These are phyloP conservation scores for Drosophila prolongata DNA, from an alignment of 2,888 invertebrate species.

Conservation along the genomic window DNA sequence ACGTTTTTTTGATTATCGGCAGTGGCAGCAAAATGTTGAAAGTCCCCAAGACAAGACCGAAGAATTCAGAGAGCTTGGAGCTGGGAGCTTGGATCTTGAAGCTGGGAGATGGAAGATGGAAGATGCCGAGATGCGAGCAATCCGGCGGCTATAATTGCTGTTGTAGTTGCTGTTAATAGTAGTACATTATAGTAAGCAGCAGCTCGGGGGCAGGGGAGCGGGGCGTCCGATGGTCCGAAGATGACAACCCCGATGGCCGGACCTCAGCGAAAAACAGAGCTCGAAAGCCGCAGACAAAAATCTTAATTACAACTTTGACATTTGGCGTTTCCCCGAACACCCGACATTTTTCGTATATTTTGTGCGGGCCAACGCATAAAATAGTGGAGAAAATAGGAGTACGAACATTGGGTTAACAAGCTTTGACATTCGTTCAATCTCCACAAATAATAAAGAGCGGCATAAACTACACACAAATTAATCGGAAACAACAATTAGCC, in stretches of 20 bases:
- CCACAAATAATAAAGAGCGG: too few relatives aligned
- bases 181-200: constrained; percentile 51
- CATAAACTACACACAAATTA: too few relatives aligned
- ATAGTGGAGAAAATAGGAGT: neutral
- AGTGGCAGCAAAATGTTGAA: constrained; percentile 31
- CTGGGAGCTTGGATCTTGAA: neutral
- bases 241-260: constrained; percentile 25
- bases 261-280: constrained; percentile 10
- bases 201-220: neutral
- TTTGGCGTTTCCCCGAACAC: constrained; percentile 29
- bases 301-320: constrained; percentile 43
- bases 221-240: constrained; percentile 19
- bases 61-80: constrained; percentile 20
- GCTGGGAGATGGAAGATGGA: neutral
- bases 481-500: too few relatives aligned
- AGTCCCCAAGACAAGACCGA: constrained; percentile 17
- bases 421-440: too few relatives aligned
- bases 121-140: constrained; percentile 26
- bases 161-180: constrained; percentile 54
- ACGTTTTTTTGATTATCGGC: constrained; percentile 54
- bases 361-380: neutral
- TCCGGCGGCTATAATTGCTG: constrained; percentile 39
- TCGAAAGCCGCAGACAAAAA: constrained; percentile 25
- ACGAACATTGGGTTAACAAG: neutral
- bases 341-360: neutral